phyloP scores from a whole-genome alignment of 1,140 invertebrate genomes.

The Asbolus verrucosus region DNA sequence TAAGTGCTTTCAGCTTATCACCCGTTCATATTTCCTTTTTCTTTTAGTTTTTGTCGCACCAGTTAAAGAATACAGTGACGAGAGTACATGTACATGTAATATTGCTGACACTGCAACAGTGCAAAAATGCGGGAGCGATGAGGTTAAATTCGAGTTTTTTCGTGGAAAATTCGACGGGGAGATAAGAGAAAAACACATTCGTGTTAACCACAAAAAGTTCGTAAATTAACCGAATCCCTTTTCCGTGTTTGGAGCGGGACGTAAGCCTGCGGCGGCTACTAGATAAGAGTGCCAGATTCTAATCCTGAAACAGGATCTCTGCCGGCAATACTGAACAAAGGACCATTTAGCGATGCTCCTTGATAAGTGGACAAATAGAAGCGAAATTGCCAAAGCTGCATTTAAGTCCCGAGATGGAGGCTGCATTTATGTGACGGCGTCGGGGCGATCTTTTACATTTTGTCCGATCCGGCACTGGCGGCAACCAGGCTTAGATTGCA shows the following conservation, averaged over 20 bases:
- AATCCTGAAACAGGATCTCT: slow-evolving; percentile 24
- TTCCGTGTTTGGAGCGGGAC: slow-evolving; percentile 1
- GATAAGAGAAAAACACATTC: slow-evolving; percentile 28
- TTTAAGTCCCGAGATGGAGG: not conserved
- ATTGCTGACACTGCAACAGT: too few species aligned
- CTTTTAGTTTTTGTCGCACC: too few species aligned
- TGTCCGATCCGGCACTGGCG: not conserved
- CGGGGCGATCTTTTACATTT: not conserved
- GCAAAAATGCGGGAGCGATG: too few species aligned
- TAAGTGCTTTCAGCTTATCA: too few species aligned
- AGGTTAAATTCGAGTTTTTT: slow-evolving; percentile 10
- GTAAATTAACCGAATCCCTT: slow-evolving; percentile 31
- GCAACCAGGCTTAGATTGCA: too few species aligned
- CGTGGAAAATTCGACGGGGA: not conserved
- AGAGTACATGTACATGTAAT: too few species aligned
- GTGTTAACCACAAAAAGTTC: slow-evolving; percentile 37
- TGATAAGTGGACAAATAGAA: slow-evolving; percentile 30
- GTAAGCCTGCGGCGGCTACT: slow-evolving; percentile 20
- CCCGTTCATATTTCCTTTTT: too few species aligned
- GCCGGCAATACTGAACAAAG: slow-evolving; percentile 26
- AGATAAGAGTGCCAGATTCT: slow-evolving; percentile 36
- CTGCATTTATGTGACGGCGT: too few species aligned
- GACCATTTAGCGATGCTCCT: slow-evolving; percentile 29
- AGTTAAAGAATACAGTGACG: too few species aligned
- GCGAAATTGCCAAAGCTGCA: slow-evolving; percentile 6